phyloP scores from a whole-genome alignment of 2,888 invertebrate species.

The Lutraria lutraria region DNA sequence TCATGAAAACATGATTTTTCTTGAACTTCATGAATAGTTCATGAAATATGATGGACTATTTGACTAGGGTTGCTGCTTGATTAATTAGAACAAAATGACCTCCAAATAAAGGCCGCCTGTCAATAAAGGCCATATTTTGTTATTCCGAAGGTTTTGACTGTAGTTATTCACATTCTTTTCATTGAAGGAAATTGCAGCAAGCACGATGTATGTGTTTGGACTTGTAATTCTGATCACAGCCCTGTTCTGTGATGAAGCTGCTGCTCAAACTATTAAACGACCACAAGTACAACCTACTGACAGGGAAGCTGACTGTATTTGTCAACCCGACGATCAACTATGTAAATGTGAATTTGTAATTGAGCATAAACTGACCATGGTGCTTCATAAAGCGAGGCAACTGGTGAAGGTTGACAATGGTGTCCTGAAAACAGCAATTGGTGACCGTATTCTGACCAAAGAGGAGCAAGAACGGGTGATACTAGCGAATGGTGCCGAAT shows the following conservation, averaged over 20 bases:
- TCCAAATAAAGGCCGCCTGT: too few relatives aligned
- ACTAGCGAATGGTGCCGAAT: conserved; percentile 70
- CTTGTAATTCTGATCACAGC: background rate
- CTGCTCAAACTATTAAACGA: background rate
- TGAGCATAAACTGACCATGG: conserved; percentile 67
- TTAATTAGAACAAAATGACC: too few relatives aligned
- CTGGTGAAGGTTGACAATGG: conserved; percentile 54
- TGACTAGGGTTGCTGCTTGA: too few relatives aligned
- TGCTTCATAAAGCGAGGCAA: conserved; percentile 40
- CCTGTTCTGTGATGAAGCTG: background rate
- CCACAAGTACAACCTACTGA: conserved; percentile 32
- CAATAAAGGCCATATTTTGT: too few relatives aligned
- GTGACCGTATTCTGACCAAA: background rate
- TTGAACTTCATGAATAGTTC: too few relatives aligned
- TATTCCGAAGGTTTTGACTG: too few relatives aligned
- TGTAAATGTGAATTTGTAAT: conserved; percentile 65
- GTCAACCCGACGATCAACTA: conserved; percentile 30
- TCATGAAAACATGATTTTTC: too few relatives aligned
- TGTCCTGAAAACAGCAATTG: conserved; percentile 40
- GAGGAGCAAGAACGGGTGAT: conserved; percentile 51
- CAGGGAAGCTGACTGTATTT: conserved; percentile 38
- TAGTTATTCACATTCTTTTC: too few relatives aligned
- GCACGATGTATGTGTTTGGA: background rate
- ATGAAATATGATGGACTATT: too few relatives aligned
- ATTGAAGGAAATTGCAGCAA: background rate